Conservation (phyloP, 2,888 invertebrate genomes). For the Eucera pruinosa region DNA sequence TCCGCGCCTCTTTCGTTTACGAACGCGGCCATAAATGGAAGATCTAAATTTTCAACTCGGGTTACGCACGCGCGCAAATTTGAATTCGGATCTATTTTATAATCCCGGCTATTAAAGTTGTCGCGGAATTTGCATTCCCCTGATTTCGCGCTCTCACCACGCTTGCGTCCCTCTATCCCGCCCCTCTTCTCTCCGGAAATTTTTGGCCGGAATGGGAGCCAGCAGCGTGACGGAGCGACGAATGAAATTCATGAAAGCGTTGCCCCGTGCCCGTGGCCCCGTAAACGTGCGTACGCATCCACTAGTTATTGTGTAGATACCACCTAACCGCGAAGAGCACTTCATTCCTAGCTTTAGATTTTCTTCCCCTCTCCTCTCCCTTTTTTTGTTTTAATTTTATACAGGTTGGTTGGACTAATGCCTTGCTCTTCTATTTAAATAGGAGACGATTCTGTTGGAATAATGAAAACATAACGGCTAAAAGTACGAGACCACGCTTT, state of each 20-base stretch:
- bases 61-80: constrained; percentile 52
- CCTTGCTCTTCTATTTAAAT: background rate
- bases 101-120: constrained; percentile 69
- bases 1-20: constrained; percentile 32
- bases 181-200: constrained; percentile 47
- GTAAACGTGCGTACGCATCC: constrained; percentile 21
- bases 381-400: background rate
- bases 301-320: constrained; percentile 42
- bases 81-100: constrained; percentile 69
- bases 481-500: no score
- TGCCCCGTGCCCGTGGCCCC: constrained; percentile 15
- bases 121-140: constrained; percentile 59
- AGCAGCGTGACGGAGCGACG: constrained; percentile 52
- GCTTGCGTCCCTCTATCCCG: constrained; percentile 28
- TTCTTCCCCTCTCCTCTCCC: no score
- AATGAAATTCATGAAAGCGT: constrained; percentile 62
- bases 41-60: constrained; percentile 68
- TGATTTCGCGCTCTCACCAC: constrained; percentile 17
- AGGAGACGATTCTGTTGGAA: background rate
- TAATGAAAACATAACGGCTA: no score
- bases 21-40: constrained; percentile 62
- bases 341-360: background rate
- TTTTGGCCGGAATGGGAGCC: constrained; percentile 53
- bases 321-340: constrained; percentile 14
- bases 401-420: constrained; percentile 4